phyloP scores from a whole-genome alignment of 2,888 invertebrate genomes.

The Andrena bicolor region DNA sequence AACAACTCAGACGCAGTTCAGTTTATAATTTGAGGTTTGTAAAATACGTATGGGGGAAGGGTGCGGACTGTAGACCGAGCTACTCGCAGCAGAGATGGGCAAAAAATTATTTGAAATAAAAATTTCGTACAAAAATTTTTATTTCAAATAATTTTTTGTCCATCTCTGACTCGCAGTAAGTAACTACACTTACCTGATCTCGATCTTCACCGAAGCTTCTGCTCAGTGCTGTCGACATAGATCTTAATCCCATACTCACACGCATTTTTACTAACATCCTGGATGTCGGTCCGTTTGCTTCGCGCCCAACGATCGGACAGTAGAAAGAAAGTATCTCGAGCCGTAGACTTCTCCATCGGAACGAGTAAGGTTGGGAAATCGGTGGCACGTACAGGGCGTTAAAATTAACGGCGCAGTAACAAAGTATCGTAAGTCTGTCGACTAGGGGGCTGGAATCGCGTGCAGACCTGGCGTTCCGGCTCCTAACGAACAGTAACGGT shows the following conservation, averaged over 20 bases:
- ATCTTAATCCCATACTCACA: background rate
- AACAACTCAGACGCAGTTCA: too few relatives aligned
- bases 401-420: slow-evolving; percentile 84
- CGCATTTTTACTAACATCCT: background rate
- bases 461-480: slow-evolving; percentile 71
- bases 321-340: slow-evolving; percentile 4
- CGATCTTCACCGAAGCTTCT: slow-evolving; percentile 49
- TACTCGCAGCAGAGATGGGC: too few relatives aligned
- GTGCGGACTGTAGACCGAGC: too few relatives aligned
- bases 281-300: background rate
- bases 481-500: slow-evolving; percentile 63
- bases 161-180: too few relatives aligned
- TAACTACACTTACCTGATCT: slow-evolving; percentile 50
- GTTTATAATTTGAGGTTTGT: too few relatives aligned
- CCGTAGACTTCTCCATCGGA: slow-evolving; percentile 3
- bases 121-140: too few relatives aligned
- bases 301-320: background rate
- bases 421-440: slow-evolving; percentile 81
- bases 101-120: too few relatives aligned
- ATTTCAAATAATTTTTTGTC: too few relatives aligned
- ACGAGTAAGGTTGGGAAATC: slow-evolving; percentile 79
- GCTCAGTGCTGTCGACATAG: background rate
- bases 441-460: slow-evolving; percentile 69
- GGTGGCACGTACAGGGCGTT: slow-evolving; percentile 82
- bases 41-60: too few relatives aligned